Base-by-base conservation (phyloP, 2,888 invertebrate species). In the Tetropium fuscum region DNA sequence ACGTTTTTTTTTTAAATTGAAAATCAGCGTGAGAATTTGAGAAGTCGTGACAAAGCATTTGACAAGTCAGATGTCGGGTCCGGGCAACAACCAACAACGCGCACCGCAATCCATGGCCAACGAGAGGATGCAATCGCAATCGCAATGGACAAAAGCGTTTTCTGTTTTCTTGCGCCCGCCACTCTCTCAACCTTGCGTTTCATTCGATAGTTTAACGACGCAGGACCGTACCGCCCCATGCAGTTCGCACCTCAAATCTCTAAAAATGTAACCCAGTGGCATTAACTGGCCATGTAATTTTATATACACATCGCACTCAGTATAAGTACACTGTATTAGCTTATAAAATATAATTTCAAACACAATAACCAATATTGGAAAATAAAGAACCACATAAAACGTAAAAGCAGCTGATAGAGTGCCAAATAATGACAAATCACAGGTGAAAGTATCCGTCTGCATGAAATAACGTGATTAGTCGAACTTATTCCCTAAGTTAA, bases 71-170 rank as follows among this genome's bases (percentile, higher is more conserved):
- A n/a, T n/a, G n/a, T 34, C 34, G 6, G 11, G 34, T 15, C 34
- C 15, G 6, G 34, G 13, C 15, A 34, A 15, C 34, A 34, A 15
- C 13, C 1, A 34, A 15, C 19, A 41, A 7, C 19, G 19, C 18
- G 22, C 19, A 41, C 5, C 19, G 19, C 18, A 41, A 41, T 40
- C 27, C 45, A 55, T 25, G 22, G 38, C 20, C 49, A 49, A 49
- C 40, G 25, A 56, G 25, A 56, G 58, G 53, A 53, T 58, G 58
- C 58, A 53, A 47, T 45, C 45, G 58, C 40, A 58, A n/a, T n/a
- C n/a, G n/a, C 53, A 58, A 58, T 16, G 44, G 6, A 34, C 34
- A 34, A 15, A 19, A 25, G 56, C 48, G 18, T 30, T 45, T 30
- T 44, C 32, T 48, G 18, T 30, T 45, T 30, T 44, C 32, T 48